phyloP scores from a whole-genome alignment of 2,113 vertebrate genomes.

The Hipposideros armiger region DNA sequence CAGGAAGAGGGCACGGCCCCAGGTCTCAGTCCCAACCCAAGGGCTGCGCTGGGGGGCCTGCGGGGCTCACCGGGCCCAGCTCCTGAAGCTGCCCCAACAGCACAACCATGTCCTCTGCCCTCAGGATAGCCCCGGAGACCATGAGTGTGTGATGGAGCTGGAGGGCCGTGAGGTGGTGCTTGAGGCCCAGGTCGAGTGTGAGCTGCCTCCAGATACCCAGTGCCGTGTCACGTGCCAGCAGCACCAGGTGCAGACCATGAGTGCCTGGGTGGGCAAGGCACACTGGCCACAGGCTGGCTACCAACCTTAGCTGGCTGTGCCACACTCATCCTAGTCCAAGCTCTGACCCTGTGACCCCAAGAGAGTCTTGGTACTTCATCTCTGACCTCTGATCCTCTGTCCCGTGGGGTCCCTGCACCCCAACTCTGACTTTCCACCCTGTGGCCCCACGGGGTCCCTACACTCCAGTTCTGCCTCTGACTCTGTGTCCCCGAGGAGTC shows the following conservation, averaged over 20 bases:
- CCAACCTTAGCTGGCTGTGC: rapidly evolving
- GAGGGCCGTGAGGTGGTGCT: constrained; percentile 95
- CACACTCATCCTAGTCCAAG: not conserved
- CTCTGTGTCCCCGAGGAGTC: not conserved
- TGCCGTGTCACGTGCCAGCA: constrained; percentile 94
- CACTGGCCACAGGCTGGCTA: rapidly evolving
- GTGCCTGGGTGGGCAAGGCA: not conserved
- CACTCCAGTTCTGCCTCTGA: not conserved
- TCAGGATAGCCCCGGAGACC: constrained; percentile 93
- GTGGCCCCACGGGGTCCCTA: not conserved
- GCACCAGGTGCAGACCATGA: constrained; percentile 85
- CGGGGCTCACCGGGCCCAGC: not conserved
- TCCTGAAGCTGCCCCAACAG: not conserved
- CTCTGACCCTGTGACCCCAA: not conserved
- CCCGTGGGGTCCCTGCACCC: not conserved
- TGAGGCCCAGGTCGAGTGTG: constrained; percentile 91
- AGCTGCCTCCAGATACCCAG: constrained; percentile 88
- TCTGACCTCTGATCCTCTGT: not conserved
- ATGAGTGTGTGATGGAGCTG: constrained; percentile 94
- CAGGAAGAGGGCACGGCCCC: no score
- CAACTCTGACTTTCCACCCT: not conserved
- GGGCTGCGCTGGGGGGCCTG: rapidly evolving
- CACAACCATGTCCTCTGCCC: not conserved
- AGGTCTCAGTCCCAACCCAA: not conserved
- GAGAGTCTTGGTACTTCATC: not conserved